phyloP scores from a whole-genome alignment of 2,888 invertebrate genomes.

The Lasioglossum malachurum region DNA sequence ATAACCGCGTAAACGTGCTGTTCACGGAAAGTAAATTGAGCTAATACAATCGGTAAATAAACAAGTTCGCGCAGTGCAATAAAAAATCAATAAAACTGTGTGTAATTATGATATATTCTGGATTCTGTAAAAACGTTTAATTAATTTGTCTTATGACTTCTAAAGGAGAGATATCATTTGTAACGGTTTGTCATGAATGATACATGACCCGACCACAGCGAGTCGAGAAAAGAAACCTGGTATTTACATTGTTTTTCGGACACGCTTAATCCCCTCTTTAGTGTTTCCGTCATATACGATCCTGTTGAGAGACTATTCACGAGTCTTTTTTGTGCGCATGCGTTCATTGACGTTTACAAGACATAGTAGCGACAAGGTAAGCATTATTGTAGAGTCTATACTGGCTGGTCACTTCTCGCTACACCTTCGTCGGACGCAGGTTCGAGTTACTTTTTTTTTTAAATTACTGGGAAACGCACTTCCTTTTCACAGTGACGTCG shows the following conservation, averaged over 20 bases:
- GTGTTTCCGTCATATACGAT: constrained; percentile 50
- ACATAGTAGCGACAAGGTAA: constrained; percentile 33
- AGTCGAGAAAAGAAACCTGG: constrained; percentile 13
- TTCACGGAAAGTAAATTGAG: neutral
- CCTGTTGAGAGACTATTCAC: constrained; percentile 57
- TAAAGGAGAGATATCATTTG: neutral
- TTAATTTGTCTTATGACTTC: neutral
- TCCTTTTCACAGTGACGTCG: neutral
- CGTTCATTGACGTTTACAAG: constrained; percentile 63
- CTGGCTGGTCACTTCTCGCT: constrained; percentile 54
- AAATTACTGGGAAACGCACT: constrained; percentile 4
- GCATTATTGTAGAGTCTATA: constrained; percentile 38
- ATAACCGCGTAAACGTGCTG: neutral
- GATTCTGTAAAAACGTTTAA: constrained; percentile 10
- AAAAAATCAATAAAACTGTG: constrained; percentile 49
- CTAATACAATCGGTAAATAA: neutral
- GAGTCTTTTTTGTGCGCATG: constrained; percentile 56
- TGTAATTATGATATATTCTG: constrained; percentile 18
- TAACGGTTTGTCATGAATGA: neutral
- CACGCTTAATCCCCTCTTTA: constrained; percentile 25
- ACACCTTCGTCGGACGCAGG: constrained; percentile 17
- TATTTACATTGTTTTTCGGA: constrained; percentile 55
- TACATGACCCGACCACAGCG: neutral
- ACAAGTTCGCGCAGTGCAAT: constrained; percentile 17
- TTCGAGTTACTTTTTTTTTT: neutral